phyloP scores from a whole-genome alignment of 1,140 invertebrate genomes.

The Hirudo medicinalis region DNA sequence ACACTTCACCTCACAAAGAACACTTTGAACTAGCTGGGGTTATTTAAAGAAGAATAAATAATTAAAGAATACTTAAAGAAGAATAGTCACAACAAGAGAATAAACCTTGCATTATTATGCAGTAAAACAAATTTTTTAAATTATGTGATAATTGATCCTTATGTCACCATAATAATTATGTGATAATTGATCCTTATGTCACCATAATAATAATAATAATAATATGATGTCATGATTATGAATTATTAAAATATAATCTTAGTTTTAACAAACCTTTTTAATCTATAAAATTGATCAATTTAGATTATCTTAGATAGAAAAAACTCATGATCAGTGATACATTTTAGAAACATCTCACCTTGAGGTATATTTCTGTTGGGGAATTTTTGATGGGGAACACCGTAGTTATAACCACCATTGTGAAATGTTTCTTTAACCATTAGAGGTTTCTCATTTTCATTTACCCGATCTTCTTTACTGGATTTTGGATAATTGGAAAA shows the following conservation, averaged over 20 bases:
- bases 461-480: background rate
- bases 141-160: too few species aligned
- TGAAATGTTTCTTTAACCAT: slow-evolving; percentile 24
- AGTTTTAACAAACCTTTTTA: background rate
- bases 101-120: too few species aligned
- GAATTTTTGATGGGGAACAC: slow-evolving; percentile 28
- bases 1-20: too few species aligned
- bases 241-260: background rate
- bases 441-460: slow-evolving; percentile 15
- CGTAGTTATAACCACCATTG: slow-evolving; percentile 36
- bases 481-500: background rate
- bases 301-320: background rate
- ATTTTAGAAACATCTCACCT: background rate
- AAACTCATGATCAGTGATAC: background rate
- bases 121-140: too few species aligned
- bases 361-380: background rate
- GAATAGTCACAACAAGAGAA: too few species aligned
- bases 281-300: background rate
- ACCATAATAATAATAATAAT: too few species aligned
- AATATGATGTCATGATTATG: background rate
- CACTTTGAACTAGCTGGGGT: too few species aligned
- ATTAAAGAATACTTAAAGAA: too few species aligned
- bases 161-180: too few species aligned
- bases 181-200: too few species aligned
- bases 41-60: too few species aligned